phyloP scores from a whole-genome alignment of 2,113 vertebrate genomes.

The Prionailurus viverrinus region DNA sequence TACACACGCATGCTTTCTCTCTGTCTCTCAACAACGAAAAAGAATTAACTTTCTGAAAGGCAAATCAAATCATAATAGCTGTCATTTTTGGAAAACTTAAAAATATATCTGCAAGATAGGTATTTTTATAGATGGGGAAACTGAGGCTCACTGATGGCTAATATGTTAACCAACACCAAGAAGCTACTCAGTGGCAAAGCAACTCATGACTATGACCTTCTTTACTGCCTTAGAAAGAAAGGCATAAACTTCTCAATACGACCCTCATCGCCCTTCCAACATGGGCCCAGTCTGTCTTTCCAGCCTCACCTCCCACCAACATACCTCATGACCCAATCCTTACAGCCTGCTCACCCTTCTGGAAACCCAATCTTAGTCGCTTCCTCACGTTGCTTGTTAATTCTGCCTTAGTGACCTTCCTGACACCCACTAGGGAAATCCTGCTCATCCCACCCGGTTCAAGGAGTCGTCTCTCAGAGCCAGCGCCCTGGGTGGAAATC shows the following conservation, averaged over 20 bases:
- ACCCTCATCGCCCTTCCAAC: not conserved
- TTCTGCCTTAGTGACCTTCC: not conserved
- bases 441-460: not conserved
- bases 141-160: not conserved
- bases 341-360: not conserved
- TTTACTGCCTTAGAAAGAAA: not conserved
- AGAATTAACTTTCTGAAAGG: conserved; percentile 7
- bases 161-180: not conserved
- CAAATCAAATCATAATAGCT: not conserved
- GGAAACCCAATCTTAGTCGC: not conserved
- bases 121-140: not conserved
- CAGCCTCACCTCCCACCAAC: not conserved
- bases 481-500: not conserved
- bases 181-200: not conserved
- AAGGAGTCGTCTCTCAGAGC: not conserved
- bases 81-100: not conserved
- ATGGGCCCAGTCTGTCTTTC: not conserved
- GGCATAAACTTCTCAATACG: not conserved
- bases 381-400: not conserved
- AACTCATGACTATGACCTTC: not conserved
- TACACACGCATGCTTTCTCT: too few species aligned
- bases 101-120: not conserved
- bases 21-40: not conserved
- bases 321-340: not conserved
- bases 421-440: not conserved